Evolutionary conservation across 2,797 vertebrate species (phyloP).

Genomic region (Sebastes iracundus): DNA sequence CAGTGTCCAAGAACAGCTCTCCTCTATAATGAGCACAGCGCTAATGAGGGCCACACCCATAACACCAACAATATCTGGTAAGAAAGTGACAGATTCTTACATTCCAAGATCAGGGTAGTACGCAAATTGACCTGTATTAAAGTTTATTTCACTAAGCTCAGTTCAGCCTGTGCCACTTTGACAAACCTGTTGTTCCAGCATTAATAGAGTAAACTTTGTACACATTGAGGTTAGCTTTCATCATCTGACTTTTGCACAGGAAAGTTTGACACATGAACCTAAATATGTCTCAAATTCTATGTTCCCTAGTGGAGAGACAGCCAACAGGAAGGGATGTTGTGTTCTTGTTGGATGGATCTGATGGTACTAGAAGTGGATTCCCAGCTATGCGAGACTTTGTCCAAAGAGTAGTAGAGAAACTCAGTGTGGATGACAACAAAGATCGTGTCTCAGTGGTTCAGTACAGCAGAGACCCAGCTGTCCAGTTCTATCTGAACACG

Average conservation of each 20-base stretch:
- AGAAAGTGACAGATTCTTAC: background rate
- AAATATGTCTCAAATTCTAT: constrained; percentile 2
- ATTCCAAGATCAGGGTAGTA: too few species aligned
- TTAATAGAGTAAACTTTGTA: background rate
- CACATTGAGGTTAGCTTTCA: too few species aligned
- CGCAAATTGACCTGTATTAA: too few species aligned
- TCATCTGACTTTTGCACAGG: rapidly evolving
- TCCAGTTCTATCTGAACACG: background rate
- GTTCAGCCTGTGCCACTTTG: background rate
- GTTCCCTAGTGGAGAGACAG: constrained; percentile 25
- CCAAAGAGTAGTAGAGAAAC: constrained; percentile 48
- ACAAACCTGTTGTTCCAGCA: too few species aligned
- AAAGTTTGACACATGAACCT: background rate
- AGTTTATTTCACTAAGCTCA: background rate
- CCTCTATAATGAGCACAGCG: constrained; percentile 42
- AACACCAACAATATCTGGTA: constrained; percentile 58
- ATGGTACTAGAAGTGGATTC: constrained; percentile 34
- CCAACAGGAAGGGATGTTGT: constrained; percentile 40
- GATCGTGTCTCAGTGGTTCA: constrained; percentile 62
- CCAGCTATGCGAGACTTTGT: constrained; percentile 60
- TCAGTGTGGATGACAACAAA: constrained; percentile 61
- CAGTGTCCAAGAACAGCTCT: constrained; percentile 44
- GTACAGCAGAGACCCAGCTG: constrained; percentile 45
- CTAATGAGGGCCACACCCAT: background rate
- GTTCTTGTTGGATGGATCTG: constrained; percentile 60